Evolutionary conservation across 2,797 vertebrate genomes (phyloP).

Genomic region (Neoniphon sammara): DNA sequence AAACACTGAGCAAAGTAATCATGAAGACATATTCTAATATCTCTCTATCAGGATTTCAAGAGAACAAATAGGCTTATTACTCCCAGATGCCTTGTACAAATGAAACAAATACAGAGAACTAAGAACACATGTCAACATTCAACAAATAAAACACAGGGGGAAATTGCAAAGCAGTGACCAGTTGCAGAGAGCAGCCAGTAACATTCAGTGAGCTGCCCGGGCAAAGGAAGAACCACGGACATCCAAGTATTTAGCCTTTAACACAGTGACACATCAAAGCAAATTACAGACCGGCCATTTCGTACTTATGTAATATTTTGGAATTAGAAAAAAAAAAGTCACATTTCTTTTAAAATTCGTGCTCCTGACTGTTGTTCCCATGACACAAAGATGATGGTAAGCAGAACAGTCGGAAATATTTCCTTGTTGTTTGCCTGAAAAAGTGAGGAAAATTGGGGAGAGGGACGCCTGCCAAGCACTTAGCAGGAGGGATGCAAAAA

Average conservation of each 20-base stretch:
- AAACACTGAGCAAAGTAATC: slow-evolving; percentile 21
- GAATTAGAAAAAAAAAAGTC: slow-evolving; percentile 33
- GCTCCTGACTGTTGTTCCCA: slow-evolving; percentile 32
- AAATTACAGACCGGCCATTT: slow-evolving; percentile 23
- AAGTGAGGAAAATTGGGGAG: slow-evolving; percentile 26
- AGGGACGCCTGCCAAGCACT: slow-evolving; percentile 42
- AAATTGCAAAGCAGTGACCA: slow-evolving; percentile 53
- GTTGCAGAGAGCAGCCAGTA: slow-evolving; percentile 32
- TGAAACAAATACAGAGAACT: slow-evolving; percentile 50
- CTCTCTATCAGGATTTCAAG: slow-evolving; percentile 30
- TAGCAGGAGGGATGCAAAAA: slow-evolving; percentile 27
- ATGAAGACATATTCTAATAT: slow-evolving; percentile 18
- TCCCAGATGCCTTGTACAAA: slow-evolving; percentile 47
- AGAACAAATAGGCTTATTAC: slow-evolving; percentile 48
- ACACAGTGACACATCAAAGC: slow-evolving; percentile 51
- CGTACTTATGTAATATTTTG: slow-evolving; percentile 58
- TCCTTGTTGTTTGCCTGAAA: slow-evolving; percentile 38
- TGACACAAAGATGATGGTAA: slow-evolving; percentile 51
- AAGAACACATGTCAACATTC: slow-evolving; percentile 63
- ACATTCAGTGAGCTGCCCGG: slow-evolving; percentile 29
- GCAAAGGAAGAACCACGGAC: slow-evolving; percentile 20
- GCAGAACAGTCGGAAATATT: slow-evolving; percentile 51
- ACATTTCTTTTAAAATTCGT: slow-evolving; percentile 15
- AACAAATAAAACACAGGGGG: slow-evolving; percentile 17
- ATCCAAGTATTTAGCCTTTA: slow-evolving; percentile 37